phyloP scores from a whole-genome alignment of 92 coral and sea anemone species.

The Actinernus sp. region DNA sequence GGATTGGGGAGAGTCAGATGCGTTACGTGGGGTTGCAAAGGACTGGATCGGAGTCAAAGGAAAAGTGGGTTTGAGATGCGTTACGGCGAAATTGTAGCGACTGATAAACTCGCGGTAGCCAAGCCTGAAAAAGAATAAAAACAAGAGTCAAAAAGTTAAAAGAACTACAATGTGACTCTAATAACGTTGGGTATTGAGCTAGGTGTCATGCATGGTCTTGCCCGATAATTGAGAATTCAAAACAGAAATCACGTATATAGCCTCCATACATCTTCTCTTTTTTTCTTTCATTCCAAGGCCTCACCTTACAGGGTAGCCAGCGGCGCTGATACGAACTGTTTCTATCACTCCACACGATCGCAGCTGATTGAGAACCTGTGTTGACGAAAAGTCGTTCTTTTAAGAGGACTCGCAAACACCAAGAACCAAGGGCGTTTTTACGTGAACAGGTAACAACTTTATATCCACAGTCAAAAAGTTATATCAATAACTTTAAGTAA shows the following conservation, averaged over 20 bases:
- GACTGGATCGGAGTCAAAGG: slow-evolving; percentile 1
- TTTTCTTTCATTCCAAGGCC: not conserved
- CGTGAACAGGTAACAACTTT: too few relatives aligned
- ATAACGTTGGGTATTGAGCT: too few relatives aligned
- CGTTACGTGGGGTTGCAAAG: slow-evolving; percentile 6
- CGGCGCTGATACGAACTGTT: slow-evolving; percentile 80
- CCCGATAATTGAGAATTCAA: too few relatives aligned
- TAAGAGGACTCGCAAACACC: too few relatives aligned
- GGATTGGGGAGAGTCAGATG: slow-evolving; percentile 39
- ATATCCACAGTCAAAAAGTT: too few relatives aligned
- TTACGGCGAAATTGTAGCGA: slow-evolving; percentile 75
- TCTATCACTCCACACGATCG: slow-evolving; percentile 86
- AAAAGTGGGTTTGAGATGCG: slow-evolving; percentile 19
- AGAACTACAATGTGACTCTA: too few relatives aligned
- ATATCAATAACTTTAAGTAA: too few relatives aligned
- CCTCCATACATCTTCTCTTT: too few relatives aligned
- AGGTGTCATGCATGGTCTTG: too few relatives aligned
- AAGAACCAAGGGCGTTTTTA: too few relatives aligned
- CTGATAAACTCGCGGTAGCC: slow-evolving; percentile 78
- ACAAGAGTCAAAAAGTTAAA: not conserved
- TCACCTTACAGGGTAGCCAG: slow-evolving; percentile 86
- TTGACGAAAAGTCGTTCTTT: too few relatives aligned
- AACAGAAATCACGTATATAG: too few relatives aligned
- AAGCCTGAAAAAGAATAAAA: slow-evolving; percentile 23
- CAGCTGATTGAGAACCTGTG: slow-evolving; percentile 70